Conservation (phyloP, 2,113 vertebrate species). For the Promerops cafer region DNA sequence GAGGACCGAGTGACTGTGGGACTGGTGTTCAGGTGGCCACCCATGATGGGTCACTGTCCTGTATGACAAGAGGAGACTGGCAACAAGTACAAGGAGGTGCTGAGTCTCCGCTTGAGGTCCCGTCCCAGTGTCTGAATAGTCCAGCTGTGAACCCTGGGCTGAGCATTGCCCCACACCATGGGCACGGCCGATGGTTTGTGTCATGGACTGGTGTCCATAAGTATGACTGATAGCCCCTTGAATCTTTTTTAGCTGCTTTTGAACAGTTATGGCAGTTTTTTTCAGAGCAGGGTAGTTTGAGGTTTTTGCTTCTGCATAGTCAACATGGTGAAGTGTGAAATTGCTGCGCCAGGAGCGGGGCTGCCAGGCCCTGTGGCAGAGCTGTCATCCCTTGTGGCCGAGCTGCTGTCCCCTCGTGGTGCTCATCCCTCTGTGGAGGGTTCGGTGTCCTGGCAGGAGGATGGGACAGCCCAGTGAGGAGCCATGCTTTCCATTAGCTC, state of each 20-base stretch:
- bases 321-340: rapidly evolving
- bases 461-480: background rate
- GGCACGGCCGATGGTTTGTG: background rate
- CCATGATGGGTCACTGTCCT: background rate
- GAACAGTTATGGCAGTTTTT: background rate
- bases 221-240: background rate
- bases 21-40: background rate
- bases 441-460: background rate
- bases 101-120: background rate
- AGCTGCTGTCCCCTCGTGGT: background rate
- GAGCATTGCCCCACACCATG: background rate
- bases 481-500: background rate
- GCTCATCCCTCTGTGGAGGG: background rate
- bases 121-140: background rate
- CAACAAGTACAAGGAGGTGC: background rate
- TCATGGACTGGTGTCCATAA: background rate
- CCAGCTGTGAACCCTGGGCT: background rate
- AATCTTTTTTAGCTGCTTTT: background rate
- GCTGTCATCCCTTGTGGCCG: background rate
- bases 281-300: background rate
- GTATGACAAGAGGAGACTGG: background rate
- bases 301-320: background rate
- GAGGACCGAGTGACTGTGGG: background rate
- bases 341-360: rapidly evolving
- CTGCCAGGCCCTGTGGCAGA: rapidly evolving